These are phyloP conservation scores for Eupithecia abbreviata DNA, from an alignment of 2,888 invertebrate genomes.

Conservation along the genomic window DNA sequence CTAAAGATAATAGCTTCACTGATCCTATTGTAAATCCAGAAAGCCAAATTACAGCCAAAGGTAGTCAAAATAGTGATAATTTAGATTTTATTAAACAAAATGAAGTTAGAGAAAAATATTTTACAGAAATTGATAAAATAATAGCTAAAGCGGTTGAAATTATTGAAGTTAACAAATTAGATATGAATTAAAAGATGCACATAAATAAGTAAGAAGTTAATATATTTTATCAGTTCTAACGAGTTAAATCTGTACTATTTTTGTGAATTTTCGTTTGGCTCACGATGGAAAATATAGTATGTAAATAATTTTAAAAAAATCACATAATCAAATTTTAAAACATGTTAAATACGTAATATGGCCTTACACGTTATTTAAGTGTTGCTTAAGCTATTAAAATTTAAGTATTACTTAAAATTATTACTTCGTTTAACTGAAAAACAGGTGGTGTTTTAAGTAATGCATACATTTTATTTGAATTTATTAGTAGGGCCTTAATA, in stretches of 20 bases:
- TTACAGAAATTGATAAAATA: conserved; percentile 47
- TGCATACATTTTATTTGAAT: neutral
- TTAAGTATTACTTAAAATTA: conserved; percentile 1
- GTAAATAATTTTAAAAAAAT: neutral
- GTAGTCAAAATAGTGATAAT: conserved; percentile 21
- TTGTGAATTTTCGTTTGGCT: neutral
- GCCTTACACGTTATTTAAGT: conserved; percentile 36
- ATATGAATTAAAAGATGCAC: conserved; percentile 15
- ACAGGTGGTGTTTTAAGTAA: neutral
- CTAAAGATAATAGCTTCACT: neutral
- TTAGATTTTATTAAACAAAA: conserved; percentile 28
- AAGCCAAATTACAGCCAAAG: conserved; percentile 23
- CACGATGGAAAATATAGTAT: neutral
- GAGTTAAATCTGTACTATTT: neutral
- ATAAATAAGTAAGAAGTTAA: neutral
- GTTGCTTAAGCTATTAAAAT: conserved; percentile 17
- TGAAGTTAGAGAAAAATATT: conserved; percentile 32
- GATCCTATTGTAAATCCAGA: neutral
- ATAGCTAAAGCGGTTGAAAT: conserved; percentile 48
- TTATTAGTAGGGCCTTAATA: conserved; percentile 11
- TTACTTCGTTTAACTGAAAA: neutral
- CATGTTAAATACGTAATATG: conserved; percentile 38
- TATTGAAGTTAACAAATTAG: conserved; percentile 43
- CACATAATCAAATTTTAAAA: neutral
- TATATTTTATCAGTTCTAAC: neutral